A percentile compares a stretch with the other conserved stretches of the same genome.
These are phyloP conservation scores for Speoplatyrhinus poulsoni DNA, from an alignment of 2,113 vertebrate genomes.

Conservation along the genomic window DNA sequence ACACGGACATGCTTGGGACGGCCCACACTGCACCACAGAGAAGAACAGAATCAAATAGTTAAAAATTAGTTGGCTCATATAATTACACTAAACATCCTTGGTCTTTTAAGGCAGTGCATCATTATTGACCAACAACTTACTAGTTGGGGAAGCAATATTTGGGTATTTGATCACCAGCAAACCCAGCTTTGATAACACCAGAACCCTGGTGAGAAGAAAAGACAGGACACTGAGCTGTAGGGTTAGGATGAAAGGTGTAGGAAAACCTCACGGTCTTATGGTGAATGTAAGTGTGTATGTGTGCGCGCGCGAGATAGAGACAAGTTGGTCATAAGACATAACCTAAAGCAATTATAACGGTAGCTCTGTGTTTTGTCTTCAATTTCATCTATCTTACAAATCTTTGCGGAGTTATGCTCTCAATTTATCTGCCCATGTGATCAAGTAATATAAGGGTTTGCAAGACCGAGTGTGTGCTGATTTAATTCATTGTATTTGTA, in stretches of 20 bases:
- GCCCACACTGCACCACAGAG: slow-evolving; percentile 78
- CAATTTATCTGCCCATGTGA: too few relatives aligned
- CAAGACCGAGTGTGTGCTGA: neutral
- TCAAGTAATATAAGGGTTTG: too few relatives aligned
- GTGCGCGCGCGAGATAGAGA: neutral
- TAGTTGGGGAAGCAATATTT: slow-evolving; percentile 95
- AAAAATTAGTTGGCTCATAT: neutral
- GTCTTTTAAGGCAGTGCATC: neutral
- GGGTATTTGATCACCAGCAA: slow-evolving; percentile 92
- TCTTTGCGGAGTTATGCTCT: too few relatives aligned
- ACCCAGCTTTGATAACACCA: slow-evolving; percentile 89
- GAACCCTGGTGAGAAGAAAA: slow-evolving; percentile 77
- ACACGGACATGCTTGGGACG: slow-evolving; percentile 90
- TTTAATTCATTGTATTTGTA: neutral
- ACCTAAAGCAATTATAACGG: slow-evolving; percentile 46
- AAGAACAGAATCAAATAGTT: neutral
- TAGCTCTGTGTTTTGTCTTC: neutral
- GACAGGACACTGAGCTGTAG: neutral
- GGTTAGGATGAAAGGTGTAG: neutral
- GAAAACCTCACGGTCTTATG: neutral
- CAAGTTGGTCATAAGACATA: slow-evolving; percentile 65
- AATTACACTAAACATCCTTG: neutral
- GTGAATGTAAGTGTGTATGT: neutral
- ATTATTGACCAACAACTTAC: slow-evolving; percentile 74
- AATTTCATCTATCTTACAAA: neutral